Conservation (phyloP, 1,140 invertebrate species). For the Hestina assimilis region DNA sequence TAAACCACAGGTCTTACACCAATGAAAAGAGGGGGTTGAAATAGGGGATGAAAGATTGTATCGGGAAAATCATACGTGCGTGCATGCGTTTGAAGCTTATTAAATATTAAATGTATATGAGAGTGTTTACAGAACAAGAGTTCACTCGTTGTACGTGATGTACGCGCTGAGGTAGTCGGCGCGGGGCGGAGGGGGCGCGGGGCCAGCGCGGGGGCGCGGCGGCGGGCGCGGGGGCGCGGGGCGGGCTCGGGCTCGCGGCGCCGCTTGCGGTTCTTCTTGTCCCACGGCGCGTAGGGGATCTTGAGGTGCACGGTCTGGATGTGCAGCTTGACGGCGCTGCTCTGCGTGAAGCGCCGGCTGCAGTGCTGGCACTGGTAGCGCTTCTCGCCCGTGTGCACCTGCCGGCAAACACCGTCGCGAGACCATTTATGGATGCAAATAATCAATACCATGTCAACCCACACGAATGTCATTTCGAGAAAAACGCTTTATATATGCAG, state of each 20-base stretch:
- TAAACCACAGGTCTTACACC: no score
- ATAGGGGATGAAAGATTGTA: no score
- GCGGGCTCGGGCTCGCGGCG: conserved; percentile 35
- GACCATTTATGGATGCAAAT: no score
- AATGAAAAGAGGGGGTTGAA: no score
- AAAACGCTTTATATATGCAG: no score
- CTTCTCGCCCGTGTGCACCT: conserved; percentile 69
- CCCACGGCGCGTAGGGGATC: conserved; percentile 70
- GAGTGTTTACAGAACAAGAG: no score
- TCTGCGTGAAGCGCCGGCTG: conserved; percentile 66
- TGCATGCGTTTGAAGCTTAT: no score
- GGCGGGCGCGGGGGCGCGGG: conserved; percentile 6
- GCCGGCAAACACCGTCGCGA: neutral
- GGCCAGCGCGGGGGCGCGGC: conserved; percentile 6
- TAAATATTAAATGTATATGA: no score
- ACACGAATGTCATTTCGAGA: no score
- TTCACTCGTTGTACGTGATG: conserved; percentile 56
- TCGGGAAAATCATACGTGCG: no score
- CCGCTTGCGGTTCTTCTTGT: conserved; percentile 53
- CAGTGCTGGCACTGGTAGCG: conserved; percentile 65
- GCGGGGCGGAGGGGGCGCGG: conserved; percentile 31
- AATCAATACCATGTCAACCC: no score
- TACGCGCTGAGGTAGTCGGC: conserved; percentile 66
- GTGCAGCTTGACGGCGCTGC: conserved; percentile 69
- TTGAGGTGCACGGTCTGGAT: conserved; percentile 71